Evolutionary conservation across 53 echinoderm and acorn worm genomes (phyloP).

Genomic region (Apostichopus leukothele): DNA sequence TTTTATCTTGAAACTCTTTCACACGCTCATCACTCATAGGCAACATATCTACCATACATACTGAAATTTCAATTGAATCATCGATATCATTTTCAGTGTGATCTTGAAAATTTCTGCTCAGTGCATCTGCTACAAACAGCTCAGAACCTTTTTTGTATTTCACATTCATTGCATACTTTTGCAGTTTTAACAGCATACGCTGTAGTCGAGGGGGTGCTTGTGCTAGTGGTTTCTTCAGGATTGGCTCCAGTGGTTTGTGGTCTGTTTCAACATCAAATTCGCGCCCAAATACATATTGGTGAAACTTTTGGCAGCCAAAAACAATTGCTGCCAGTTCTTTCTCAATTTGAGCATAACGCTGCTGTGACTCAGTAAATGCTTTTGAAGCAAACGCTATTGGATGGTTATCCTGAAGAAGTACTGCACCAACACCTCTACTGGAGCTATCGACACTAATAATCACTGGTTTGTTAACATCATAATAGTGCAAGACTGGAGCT

Average conservation of each 20-base stretch:
- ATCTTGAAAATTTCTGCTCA: slow-evolving; percentile 40
- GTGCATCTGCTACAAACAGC: slow-evolving; percentile 51
- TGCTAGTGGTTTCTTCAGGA: slow-evolving; percentile 52
- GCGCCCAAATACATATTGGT: slow-evolving; percentile 48
- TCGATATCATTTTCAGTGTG: background rate
- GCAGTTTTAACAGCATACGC: slow-evolving; percentile 56
- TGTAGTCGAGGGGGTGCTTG: slow-evolving; percentile 56
- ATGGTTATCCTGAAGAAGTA: slow-evolving; percentile 48
- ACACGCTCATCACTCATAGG: background rate
- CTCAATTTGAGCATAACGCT: slow-evolving; percentile 57
- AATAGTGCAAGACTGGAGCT: slow-evolving; percentile 39
- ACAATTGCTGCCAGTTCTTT: slow-evolving; percentile 57
- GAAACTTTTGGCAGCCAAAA: slow-evolving; percentile 49
- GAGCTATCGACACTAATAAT: slow-evolving; percentile 59
- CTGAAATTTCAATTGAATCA: background rate
- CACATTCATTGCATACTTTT: slow-evolving; percentile 50
- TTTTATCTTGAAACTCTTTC: background rate
- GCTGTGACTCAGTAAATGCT: slow-evolving; percentile 39
- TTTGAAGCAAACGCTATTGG: slow-evolving; percentile 63
- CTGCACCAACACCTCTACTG: slow-evolving; percentile 49
- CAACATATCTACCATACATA: background rate
- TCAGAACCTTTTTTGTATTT: slow-evolving; percentile 55
- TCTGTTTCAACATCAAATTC: slow-evolving; percentile 48
- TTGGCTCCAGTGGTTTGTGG: slow-evolving; percentile 59
- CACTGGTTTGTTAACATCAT: slow-evolving; percentile 50